These are phyloP conservation scores for Xestobium rufovillosum DNA, from an alignment of 2,888 invertebrate genomes.

Conservation along the genomic window DNA sequence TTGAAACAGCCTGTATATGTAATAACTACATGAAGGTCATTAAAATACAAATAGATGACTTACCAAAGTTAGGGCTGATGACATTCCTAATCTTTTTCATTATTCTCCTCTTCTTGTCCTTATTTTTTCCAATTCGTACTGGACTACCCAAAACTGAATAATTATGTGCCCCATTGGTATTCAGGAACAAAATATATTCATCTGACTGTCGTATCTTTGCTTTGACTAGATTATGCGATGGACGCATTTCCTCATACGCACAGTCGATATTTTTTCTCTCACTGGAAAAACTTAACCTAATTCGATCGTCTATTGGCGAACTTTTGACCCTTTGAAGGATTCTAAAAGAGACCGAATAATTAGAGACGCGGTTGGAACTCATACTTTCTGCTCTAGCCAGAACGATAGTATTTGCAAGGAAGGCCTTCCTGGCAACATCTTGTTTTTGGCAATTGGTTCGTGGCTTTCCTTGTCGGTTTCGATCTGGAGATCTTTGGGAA, in stretches of 20 bases:
- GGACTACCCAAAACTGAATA: constrained; percentile 51
- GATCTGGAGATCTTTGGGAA: constrained; percentile 26
- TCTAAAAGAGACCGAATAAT: constrained; percentile 60
- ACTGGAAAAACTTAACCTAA: constrained; percentile 48
- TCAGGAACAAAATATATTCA: constrained; percentile 54
- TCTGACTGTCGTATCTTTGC: constrained; percentile 50
- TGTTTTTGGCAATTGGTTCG: constrained; percentile 51
- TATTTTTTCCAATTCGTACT: constrained; percentile 35
- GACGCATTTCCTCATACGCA: constrained; percentile 31
- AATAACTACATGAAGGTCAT: too few relatives aligned
- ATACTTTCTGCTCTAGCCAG: constrained; percentile 58
- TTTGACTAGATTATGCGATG: constrained; percentile 43
- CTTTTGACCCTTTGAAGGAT: constrained; percentile 56
- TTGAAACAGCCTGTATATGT: too few relatives aligned
- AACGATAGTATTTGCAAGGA: constrained; percentile 58
- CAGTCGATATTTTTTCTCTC: constrained; percentile 34
- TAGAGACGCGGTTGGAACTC: constrained; percentile 40
- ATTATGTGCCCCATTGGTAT: constrained; percentile 50
- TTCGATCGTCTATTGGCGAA: constrained; percentile 40
- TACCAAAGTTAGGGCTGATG: constrained; percentile 35
- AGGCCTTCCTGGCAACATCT: constrained; percentile 58
- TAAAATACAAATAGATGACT: too few relatives aligned
- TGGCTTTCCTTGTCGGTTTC: constrained; percentile 19
- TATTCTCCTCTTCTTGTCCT: constrained; percentile 24
- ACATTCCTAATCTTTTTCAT: constrained; percentile 29